Base-by-base conservation (phyloP, 2,888 invertebrate genomes). In the Rhorus exstirpatorius region DNA sequence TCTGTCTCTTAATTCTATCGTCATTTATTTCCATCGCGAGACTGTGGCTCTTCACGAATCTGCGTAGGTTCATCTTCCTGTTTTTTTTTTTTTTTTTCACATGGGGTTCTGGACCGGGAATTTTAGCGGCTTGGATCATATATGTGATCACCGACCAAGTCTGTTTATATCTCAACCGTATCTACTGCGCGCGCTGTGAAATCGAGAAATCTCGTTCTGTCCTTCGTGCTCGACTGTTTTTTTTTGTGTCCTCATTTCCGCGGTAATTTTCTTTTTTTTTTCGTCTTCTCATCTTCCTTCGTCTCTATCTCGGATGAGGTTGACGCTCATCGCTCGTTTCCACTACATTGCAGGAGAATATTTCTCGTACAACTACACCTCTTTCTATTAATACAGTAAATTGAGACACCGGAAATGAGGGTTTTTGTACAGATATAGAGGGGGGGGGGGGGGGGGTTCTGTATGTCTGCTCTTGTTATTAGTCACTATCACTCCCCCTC, bases 1-100 rank as follows among this genome's bases (percentile, higher is more conserved):
- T 67, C 67, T 67, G 75, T 55, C 67, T 46, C 67, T 78, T 81
- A 67, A 81, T 77, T 78, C 41, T 60, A n/a, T 61, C 72, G 65
- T 79, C 79, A 65, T 79, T n/a, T 55, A 44, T 71, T 72, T 61
- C 72, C 19, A 38, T 72, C 19, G 61, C 72, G 17, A 77, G 41
- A 77, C 51, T n/a, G 38, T n/a, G 14, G 12, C 41, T n/a, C 44
- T 41, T 24, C 24, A 17, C 68, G 61, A 78, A 78, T 81, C 81
- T 81, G 68, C 31, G 67, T 78, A 38, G 14, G 14, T 49, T 76
- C 60, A 68, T 70, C 31, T 46, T 26, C n/a, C 14, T 10, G 44
- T 26, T 1, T 53, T 7, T 3, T 38, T 68, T 24, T 38, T 17
- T 53, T 38, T 35, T 53, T 58, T 35, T 58, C 7, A 8, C 14